Evolutionary conservation across 1,140 invertebrate species (phyloP), one percentile per base, ranked within the genome.

Genomic region (Ectropis grisescens): DNA sequence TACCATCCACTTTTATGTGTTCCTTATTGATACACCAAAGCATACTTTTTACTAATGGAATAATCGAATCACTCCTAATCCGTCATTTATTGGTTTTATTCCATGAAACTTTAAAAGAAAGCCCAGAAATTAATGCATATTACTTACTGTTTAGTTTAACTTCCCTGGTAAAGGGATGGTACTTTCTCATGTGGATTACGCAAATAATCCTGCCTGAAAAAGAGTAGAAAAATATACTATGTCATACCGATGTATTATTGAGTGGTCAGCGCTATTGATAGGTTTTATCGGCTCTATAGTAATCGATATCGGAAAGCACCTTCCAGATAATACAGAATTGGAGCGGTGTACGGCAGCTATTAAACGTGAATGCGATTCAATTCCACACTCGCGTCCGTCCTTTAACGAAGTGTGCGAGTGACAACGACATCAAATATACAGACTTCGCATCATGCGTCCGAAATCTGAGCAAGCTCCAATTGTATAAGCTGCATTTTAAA

Each of bases 341-440:
- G 64, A 72, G 54, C 59, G 62, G 54, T 66, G 59, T 67, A 72
- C 69, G 61, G 59, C 60, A 57, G 58, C 68, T 72, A 71, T 70
- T 72, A 70, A 65, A 72, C 43, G 58, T 67, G 66, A 72, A 70
- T 72, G 68, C 56, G 55, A 72, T 74, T 67, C 65, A 69, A 74
- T 70, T 66, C 59, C 60, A 54, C 42, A 49, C 46, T 51, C 52
- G 52, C 58, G 65, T 67, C 29, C 24, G 29, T 13, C 12, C 3
- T 24, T n/a, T 12, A 23, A 13, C 27, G 11, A 19, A 29, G 15
- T 22, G 16, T 14, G 31, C 19, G 31, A 37, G n/a, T n/a, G n/a
- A n/a, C n/a, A n/a, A n/a, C n/a, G n/a, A n/a, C n/a, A n/a, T n/a
- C n/a, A n/a, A n/a, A n/a, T n/a, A n/a, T n/a, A n/a, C n/a, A n/a